phyloP scores from a whole-genome alignment of 2,797 vertebrate genomes.

The Sphenodon punctatus region DNA sequence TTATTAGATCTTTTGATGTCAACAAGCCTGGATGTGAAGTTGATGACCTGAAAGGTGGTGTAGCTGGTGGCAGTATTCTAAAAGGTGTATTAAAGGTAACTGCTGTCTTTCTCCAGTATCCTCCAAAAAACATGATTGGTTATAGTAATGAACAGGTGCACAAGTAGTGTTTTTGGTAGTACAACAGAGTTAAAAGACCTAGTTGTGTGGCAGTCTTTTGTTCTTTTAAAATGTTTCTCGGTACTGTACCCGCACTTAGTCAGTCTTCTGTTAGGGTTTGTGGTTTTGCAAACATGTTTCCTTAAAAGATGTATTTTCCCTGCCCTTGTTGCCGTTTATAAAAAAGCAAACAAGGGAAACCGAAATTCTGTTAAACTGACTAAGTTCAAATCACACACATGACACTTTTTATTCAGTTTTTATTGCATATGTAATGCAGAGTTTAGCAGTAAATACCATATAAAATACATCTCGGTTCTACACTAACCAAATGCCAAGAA shows the following conservation, averaged over 20 bases:
- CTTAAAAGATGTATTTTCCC: neutral
- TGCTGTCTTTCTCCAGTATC: neutral
- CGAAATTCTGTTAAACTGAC: neutral
- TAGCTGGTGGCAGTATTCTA: slow-evolving; percentile 97
- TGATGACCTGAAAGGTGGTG: slow-evolving; percentile 96
- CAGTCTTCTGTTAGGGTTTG: neutral
- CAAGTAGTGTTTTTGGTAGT: neutral
- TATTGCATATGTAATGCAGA: neutral
- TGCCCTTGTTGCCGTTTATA: neutral
- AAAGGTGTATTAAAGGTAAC: slow-evolving; percentile 97
- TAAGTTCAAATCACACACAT: neutral
- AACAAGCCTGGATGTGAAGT: slow-evolving; percentile 99
- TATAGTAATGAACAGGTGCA: neutral
- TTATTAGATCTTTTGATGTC: slow-evolving; percentile 98
- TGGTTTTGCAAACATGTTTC: neutral
- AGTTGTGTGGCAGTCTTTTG: neutral
- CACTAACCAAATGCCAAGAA: neutral
- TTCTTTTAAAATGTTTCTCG: no score
- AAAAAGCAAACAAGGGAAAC: neutral
- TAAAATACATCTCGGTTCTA: neutral
- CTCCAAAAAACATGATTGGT: neutral
- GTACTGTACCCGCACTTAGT: no score
- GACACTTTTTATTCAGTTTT: no score
- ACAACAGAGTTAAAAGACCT: neutral
- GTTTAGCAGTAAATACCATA: neutral